These are phyloP conservation scores for Pleuronectes platessa DNA, from an alignment of 2,113 vertebrate species.

Conservation along the genomic window DNA sequence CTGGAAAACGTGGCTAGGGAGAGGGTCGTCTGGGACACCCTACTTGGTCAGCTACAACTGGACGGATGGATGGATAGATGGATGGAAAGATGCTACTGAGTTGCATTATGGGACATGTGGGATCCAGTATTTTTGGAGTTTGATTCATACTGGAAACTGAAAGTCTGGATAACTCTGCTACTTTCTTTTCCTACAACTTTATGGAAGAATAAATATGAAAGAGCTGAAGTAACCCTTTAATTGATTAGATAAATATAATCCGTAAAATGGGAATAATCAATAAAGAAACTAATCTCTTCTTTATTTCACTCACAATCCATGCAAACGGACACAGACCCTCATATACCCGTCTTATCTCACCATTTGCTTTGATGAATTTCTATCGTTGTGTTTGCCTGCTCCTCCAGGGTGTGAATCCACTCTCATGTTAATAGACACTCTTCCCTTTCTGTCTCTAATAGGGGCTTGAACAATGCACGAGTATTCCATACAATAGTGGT, in stretches of 20 bases:
- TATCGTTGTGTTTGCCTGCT: constrained; percentile 30
- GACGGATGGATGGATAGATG: too few species aligned
- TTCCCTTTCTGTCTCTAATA: constrained; percentile 58
- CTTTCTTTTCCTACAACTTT: background rate
- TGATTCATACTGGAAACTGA: too few species aligned
- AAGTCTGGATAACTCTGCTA: background rate
- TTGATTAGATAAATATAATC: background rate
- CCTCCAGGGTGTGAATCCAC: constrained; percentile 56
- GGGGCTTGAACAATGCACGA: constrained; percentile 66
- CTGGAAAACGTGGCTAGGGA: too few species aligned
- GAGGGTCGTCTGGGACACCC: too few species aligned
- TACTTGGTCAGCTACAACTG: too few species aligned
- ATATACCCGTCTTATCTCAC: constrained; percentile 28
- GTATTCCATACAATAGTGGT: constrained; percentile 57
- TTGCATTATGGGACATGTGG: too few species aligned
- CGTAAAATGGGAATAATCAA: constrained; percentile 19
- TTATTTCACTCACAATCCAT: constrained; percentile 15
- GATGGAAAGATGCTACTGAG: too few species aligned
- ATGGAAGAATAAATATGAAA: background rate
- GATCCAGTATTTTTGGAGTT: background rate
- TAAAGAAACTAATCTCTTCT: constrained; percentile 12
- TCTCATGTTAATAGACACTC: constrained; percentile 63
- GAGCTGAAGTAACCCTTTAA: background rate
- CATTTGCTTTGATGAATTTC: constrained; percentile 55
- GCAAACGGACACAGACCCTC: constrained; percentile 13